Evolutionary conservation across 2,797 vertebrate species (phyloP), one percentile per base, ranked within the genome.

Genomic region (Pogonophryne albipinna): DNA sequence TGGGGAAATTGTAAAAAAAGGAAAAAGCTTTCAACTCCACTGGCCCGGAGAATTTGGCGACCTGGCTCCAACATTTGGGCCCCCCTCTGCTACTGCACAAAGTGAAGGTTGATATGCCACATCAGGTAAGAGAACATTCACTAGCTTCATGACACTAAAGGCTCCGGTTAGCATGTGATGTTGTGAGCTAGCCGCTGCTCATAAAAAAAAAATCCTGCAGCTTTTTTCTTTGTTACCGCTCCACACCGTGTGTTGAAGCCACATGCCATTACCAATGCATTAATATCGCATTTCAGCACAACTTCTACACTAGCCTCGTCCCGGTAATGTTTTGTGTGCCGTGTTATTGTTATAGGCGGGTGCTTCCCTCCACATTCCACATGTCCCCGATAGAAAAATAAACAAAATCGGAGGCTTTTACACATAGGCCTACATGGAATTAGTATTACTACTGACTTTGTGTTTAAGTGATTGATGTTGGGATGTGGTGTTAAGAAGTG

Each of bases 61-160:
- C 73, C 77, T 81, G 85, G 76, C 80, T 84, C 69, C 83, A 69
- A 56, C 67, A 75, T 76, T 82, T 77, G 62, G 78, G 53, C 10
- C 57, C 27, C 65, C 56, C 9, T 76, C 79, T 52, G 76, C 80
- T 76, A 62, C 80, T 66, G 79, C 85, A 77, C 85, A 70, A 51
- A 89, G 83, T 85, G 75, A 91, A 83, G 85, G 85, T 87, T 89
- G 89, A 89, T 90, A 93, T 94, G 93, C 86, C 86, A 87, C 90
- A 93, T 85, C 93, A 93, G 93, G 93, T 94, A 90, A 91, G 89
- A 69, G 13, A 44, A 6, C 10, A 10, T 14, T 11, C 46, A 45
- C 44, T 17, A 2, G 16, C 20, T 27, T 51, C 58, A 49, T 67
- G 52, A 17, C 55, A 64, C 23, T 27, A 34, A 3, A 38, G 31